Conservation (phyloP, 2,797 vertebrate species). For the Hirundo rustica region DNA sequence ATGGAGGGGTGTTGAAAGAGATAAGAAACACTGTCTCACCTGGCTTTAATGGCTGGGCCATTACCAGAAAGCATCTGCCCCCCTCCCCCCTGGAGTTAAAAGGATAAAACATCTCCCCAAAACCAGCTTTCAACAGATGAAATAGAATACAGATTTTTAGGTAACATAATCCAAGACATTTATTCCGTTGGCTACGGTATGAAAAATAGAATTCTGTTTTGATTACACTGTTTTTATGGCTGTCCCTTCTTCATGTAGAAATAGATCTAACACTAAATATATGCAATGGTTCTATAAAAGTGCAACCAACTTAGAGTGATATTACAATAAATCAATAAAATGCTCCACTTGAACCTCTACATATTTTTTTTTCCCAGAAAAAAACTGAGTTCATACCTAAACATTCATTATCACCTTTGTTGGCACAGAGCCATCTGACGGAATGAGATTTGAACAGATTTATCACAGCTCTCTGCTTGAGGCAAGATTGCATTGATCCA, state of each 20-base stretch:
- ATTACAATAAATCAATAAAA: constrained; percentile 6
- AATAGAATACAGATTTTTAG: too few species aligned
- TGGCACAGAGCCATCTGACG: background rate
- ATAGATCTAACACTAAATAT: background rate
- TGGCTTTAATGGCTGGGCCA: too few species aligned
- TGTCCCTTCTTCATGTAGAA: background rate
- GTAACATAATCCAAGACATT: too few species aligned
- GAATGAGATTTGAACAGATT: constrained; percentile 28
- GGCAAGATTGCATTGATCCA: constrained; percentile 36
- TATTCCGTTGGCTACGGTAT: background rate
- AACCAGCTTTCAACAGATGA: too few species aligned
- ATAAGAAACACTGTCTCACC: too few species aligned
- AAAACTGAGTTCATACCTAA: constrained; percentile 10
- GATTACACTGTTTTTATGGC: background rate
- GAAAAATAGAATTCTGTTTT: background rate
- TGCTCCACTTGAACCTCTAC: background rate
- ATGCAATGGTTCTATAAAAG: background rate
- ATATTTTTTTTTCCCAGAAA: background rate
- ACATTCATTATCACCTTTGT: constrained; percentile 32
- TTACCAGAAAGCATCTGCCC: too few species aligned
- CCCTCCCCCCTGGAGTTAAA: too few species aligned
- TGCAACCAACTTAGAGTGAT: background rate
- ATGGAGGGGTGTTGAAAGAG: too few species aligned
- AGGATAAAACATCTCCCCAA: too few species aligned
- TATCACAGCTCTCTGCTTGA: background rate